Conservation (phyloP, 2,113 vertebrate genomes). For the Heliornis fulica region DNA sequence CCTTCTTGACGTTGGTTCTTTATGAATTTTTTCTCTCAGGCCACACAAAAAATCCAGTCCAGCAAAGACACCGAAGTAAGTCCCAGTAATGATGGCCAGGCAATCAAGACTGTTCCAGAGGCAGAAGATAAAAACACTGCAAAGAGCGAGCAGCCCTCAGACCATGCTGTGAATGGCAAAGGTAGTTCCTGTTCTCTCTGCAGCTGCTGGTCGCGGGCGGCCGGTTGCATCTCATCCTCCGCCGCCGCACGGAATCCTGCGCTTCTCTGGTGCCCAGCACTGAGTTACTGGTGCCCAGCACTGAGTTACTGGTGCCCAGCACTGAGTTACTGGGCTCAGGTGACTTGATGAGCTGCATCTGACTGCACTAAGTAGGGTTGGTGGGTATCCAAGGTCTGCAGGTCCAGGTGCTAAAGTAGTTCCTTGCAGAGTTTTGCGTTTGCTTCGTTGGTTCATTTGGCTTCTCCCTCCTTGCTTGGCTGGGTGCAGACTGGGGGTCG, state of each 20-base stretch:
- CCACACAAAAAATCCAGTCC: conserved; percentile 48
- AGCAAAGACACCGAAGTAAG: conserved; percentile 55
- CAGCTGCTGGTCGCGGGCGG: not conserved
- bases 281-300: not conserved
- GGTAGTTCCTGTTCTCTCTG: conserved; percentile 47
- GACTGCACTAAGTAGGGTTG: not conserved
- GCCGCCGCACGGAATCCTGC: not conserved
- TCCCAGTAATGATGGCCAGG: conserved; percentile 8
- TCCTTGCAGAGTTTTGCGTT: not conserved
- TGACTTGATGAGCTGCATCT: not conserved
- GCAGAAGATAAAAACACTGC: conserved; percentile 9
- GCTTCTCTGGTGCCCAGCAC: not conserved
- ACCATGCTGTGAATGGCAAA: conserved; percentile 64
- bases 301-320: not conserved
- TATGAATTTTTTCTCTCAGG: conserved; percentile 39
- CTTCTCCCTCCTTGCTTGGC: not conserved
- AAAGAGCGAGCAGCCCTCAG: conserved; percentile 73
- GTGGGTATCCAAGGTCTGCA: not conserved
- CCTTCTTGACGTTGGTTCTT: not conserved
- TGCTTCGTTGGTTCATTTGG: not conserved
- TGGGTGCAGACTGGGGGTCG: not conserved
- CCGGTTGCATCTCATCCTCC: not conserved
- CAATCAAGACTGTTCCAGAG: conserved; percentile 16
- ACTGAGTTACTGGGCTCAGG: not conserved
- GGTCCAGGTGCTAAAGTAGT: no score